These are phyloP conservation scores for Epinotia bilunana DNA, from an alignment of 2,888 invertebrate genomes.

Conservation along the genomic window DNA sequence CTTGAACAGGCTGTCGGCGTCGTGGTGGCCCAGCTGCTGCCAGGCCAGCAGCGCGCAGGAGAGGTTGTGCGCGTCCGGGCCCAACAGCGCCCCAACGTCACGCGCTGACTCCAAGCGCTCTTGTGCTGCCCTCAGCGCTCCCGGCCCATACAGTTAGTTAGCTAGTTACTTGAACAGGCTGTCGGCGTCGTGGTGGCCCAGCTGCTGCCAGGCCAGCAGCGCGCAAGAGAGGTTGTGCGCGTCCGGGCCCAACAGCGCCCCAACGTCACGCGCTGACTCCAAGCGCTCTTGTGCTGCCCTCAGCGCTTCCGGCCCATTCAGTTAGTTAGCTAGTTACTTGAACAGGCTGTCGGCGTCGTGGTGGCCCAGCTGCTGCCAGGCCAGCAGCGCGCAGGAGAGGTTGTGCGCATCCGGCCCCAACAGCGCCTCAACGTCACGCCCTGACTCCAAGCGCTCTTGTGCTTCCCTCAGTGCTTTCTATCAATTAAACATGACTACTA, in stretches of 20 bases:
- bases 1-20: conserved; percentile 67
- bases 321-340: conserved; percentile 64
- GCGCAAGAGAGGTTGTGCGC: conserved; percentile 71
- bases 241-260: conserved; percentile 55
- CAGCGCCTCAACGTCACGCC: conserved; percentile 52
- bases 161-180: conserved; percentile 57
- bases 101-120: conserved; percentile 55
- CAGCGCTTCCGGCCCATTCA: too few species aligned
- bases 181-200: conserved; percentile 66
- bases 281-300: conserved; percentile 59
- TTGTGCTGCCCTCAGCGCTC: conserved; percentile 56
- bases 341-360: conserved; percentile 63
- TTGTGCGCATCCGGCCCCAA: conserved; percentile 63
- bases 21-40: conserved; percentile 71
- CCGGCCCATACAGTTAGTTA: conserved; percentile 49
- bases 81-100: conserved; percentile 50
- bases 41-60: conserved; percentile 75
- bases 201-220: conserved; percentile 75
- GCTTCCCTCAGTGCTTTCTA: conserved; percentile 59
- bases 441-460: conserved; percentile 57
- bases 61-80: conserved; percentile 65
- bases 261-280: conserved; percentile 54
- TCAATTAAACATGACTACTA: background rate
- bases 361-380: conserved; percentile 77
- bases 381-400: conserved; percentile 71